Percentiles rank a stretch among this genome's conserved stretches.
These are phyloP conservation scores for Cydia strobilella DNA, from an alignment of 1,140 invertebrate genomes.

Conservation along the genomic window DNA sequence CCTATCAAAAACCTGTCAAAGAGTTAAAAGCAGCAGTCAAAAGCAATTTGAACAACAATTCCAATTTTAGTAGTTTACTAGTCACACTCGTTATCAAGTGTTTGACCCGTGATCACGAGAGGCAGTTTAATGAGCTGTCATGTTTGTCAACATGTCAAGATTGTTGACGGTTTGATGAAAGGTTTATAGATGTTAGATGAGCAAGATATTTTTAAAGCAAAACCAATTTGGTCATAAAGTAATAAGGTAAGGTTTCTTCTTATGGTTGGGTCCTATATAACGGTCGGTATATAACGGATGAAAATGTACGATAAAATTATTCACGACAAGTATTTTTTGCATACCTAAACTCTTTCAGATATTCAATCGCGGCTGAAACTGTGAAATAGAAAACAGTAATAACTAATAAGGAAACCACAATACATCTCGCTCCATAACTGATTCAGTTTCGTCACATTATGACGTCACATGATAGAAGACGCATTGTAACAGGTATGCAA, in stretches of 20 bases:
- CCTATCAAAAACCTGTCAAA: no score
- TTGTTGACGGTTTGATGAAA: slow-evolving; percentile 9
- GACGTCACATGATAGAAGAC: slow-evolving; percentile 7
- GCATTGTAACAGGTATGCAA: not conserved
- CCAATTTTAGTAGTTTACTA: not conserved
- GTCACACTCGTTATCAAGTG: not conserved
- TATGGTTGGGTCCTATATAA: no score
- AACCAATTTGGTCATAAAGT: not conserved
- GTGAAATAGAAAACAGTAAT: slow-evolving; percentile 3
- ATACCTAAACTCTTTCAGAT: not conserved
- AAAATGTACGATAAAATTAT: no score
- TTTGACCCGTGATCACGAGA: not conserved
- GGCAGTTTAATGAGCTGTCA: slow-evolving; percentile 18
- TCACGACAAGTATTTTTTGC: not conserved
- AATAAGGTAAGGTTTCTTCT: not conserved
- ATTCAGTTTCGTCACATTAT: slow-evolving; percentile 7
- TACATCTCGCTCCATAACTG: not conserved
- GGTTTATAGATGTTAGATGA: not conserved
- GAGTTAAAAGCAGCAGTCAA: not conserved
- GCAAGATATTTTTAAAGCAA: not conserved
- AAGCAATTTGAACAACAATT: not conserved
- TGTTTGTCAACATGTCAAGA: slow-evolving; percentile 25
- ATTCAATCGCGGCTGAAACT: not conserved
- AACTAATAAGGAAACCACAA: slow-evolving; percentile 5
- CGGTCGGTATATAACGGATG: no score